These are phyloP conservation scores for Cydia pomonella DNA, from an alignment of 1,140 invertebrate species.

Conservation along the genomic window DNA sequence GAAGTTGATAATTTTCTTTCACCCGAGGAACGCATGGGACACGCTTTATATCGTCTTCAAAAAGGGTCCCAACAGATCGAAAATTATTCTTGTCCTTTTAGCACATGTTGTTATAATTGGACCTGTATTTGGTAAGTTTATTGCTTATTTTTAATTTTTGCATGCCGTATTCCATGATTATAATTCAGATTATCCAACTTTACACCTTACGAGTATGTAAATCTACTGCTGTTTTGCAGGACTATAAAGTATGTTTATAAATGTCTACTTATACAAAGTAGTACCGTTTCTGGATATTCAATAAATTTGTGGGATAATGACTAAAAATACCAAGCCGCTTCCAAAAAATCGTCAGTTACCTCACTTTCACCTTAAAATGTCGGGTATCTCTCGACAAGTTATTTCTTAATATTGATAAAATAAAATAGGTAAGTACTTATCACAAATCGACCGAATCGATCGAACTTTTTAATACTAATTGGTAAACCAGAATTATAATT, in stretches of 20 bases:
- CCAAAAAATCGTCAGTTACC: too few species aligned
- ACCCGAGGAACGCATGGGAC: conserved; percentile 72
- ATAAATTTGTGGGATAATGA: background rate
- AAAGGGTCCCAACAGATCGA: conserved; percentile 51
- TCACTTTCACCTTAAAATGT: too few species aligned
- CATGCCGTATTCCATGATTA: conserved; percentile 14
- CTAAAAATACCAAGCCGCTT: too few species aligned
- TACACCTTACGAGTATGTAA: background rate
- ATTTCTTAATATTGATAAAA: too few species aligned
- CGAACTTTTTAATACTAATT: too few species aligned
- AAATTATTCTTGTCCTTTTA: conserved; percentile 71
- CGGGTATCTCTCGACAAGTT: too few species aligned
- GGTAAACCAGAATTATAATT: too few species aligned
- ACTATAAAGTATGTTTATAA: background rate
- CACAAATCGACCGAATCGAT: too few species aligned
- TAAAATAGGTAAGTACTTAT: too few species aligned
- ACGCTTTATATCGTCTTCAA: conserved; percentile 75
- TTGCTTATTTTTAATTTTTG: conserved; percentile 26
- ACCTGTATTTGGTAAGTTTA: conserved; percentile 73
- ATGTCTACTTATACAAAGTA: background rate
- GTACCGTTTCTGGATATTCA: background rate
- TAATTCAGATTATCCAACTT: background rate
- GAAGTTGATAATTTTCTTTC: conserved; percentile 69
- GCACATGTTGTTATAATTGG: conserved; percentile 76
- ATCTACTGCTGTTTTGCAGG: background rate